Conservation (phyloP, 1,140 invertebrate genomes). For the Drosophila mojavensis region DNA sequence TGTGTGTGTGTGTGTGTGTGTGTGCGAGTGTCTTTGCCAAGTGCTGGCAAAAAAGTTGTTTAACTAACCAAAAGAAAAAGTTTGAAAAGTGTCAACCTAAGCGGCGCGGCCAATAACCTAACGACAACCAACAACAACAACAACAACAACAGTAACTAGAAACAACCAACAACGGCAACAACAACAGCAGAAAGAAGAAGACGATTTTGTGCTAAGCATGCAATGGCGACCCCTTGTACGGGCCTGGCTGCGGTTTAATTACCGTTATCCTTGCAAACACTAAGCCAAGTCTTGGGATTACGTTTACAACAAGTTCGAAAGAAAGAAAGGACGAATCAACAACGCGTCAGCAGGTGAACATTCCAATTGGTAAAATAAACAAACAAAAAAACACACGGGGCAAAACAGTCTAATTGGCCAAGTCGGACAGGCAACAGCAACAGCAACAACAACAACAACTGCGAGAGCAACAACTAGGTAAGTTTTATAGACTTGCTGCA, state of each 20-base stretch:
- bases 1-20: conserved; percentile 7
- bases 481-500: conserved; percentile 38
- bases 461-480: conserved; percentile 41
- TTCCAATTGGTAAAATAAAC: conserved; percentile 55
- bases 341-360: conserved; percentile 50
- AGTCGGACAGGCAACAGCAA: conserved; percentile 5
- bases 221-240: conserved; percentile 64
- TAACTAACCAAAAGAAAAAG: conserved; percentile 65
- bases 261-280: conserved; percentile 71
- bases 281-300: conserved; percentile 59
- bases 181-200: conserved; percentile 3
- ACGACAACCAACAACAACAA: conserved; percentile 28
- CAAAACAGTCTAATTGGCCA: conserved; percentile 52
- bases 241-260: conserved; percentile 65
- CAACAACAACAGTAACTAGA: conserved; percentile 8
- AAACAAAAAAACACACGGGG: no score
- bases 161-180: conserved; percentile 1
- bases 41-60: conserved; percentile 52
- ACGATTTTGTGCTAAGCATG: conserved; percentile 52
- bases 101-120: conserved; percentile 65
- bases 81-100: conserved; percentile 79
- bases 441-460: neutral
- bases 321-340: conserved; percentile 55
- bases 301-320: conserved; percentile 15
- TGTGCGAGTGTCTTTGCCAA: conserved; percentile 15